These are phyloP conservation scores for Pachyrhynchus sulphureomaculatus DNA, from an alignment of 1,140 invertebrate genomes.

Conservation along the genomic window DNA sequence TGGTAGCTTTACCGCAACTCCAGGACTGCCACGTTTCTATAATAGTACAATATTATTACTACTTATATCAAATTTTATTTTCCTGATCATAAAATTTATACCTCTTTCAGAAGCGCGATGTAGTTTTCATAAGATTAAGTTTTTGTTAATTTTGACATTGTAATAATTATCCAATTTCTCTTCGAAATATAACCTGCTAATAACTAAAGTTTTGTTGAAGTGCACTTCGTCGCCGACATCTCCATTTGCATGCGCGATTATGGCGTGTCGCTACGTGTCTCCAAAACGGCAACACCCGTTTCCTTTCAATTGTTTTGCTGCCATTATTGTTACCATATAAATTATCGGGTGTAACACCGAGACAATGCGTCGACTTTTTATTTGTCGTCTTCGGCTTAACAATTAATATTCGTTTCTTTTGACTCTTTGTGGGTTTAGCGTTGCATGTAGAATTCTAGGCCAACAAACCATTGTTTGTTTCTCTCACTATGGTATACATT, in stretches of 20 bases:
- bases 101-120: too few species aligned
- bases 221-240: not conserved
- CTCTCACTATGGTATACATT: too few species aligned
- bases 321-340: constrained; percentile 33
- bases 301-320: constrained; percentile 30
- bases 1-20: too few species aligned
- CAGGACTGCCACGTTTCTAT: too few species aligned
- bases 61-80: too few species aligned
- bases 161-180: too few species aligned
- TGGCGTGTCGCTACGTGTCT: constrained; percentile 26
- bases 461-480: constrained; percentile 6
- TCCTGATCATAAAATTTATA: too few species aligned
- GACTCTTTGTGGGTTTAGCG: not conserved
- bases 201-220: too few species aligned
- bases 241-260: constrained; percentile 21
- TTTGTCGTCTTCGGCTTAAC: constrained; percentile 28
- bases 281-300: constrained; percentile 32
- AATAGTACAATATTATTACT: too few species aligned
- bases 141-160: too few species aligned
- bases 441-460: constrained; percentile 15
- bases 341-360: constrained; percentile 26
- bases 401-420: constrained; percentile 29
- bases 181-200: too few species aligned
- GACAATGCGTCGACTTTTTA: constrained; percentile 28
- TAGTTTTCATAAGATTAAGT: too few species aligned